Evolutionary conservation across 2,113 vertebrate genomes (phyloP), one percentile per base, ranked within the genome.

Genomic region (Mastomys natalensis): DNA sequence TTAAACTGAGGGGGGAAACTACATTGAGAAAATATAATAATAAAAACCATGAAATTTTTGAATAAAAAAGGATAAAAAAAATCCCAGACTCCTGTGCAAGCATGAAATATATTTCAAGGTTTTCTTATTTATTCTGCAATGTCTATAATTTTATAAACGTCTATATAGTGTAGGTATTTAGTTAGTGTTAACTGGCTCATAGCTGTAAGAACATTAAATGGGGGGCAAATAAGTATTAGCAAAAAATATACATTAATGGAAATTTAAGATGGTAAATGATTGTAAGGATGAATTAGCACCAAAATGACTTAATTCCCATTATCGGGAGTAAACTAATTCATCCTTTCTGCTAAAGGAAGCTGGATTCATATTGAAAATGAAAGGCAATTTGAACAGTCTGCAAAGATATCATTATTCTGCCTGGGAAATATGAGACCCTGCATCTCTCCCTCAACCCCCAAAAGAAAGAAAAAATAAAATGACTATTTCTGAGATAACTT

Each of bases 361-460:
- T 93, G 64, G 94, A 87, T 93, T 90, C 21, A 58, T 97, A 55
- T 60, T 94, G 66, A 93, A 96, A 96, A 15, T 95, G 31, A 95
- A 97, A 92, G 60, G 53, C 70, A 96, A 96, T 40, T 95, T 97
- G 51, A 90, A 91, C 37, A 94, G 64, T 90, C 26, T 91, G 15
- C 19, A 95, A 95, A 80, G 87, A 73, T 58, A 58, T 73, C 16
- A 73, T 88, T 73, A 58, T 58, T 89, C 68, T 74, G 72, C 53
- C 87, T 74, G 5, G 53, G 72, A 26, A 74, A 74, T 43, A 40
- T 74, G 37, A 74, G 70, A 89, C 53, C 48, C 70, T 74, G 37
- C 24, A 48, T n/a, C 31, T 68, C 37, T n/a, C 48, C 17, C 17
- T 31, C 43, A 66, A 40, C 81, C 80, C 48, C 22, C 37, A 72